These are phyloP conservation scores for Dendrophyllia cribrosa DNA, from an alignment of 64 coral and sea anemone genomes.

Conservation along the genomic window DNA sequence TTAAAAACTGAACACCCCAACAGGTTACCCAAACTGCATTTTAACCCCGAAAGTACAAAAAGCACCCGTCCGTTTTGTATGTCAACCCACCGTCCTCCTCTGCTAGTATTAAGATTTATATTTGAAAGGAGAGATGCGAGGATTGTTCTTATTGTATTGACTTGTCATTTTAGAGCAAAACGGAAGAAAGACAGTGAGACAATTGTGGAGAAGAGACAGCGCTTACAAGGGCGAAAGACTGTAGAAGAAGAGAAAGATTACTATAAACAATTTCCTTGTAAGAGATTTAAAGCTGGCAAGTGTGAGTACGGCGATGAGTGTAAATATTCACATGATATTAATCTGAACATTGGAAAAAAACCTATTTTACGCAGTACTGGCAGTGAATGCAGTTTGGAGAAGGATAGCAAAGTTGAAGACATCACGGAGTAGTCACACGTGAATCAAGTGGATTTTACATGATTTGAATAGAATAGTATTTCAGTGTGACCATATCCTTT, in stretches of 20 bases:
- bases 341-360: constrained; percentile 9
- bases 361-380: neutral
- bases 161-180: constrained; percentile 49
- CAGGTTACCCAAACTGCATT: no score
- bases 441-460: neutral
- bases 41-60: no score
- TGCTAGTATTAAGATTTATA: no score
- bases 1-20: no score
- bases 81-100: no score
- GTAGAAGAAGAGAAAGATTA: constrained; percentile 31
- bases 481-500: neutral
- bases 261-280: constrained; percentile 77
- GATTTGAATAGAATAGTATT: neutral
- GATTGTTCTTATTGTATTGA: no score
- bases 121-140: no score
- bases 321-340: constrained; percentile 69
- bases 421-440: neutral
- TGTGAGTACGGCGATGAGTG: constrained; percentile 68
- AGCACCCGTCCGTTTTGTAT: no score
- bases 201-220: constrained; percentile 59
- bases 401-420: neutral
- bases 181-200: constrained; percentile 40
- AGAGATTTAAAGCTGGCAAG: constrained; percentile 72
- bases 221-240: constrained; percentile 70
- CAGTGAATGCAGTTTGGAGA: neutral